phyloP scores from a whole-genome alignment of 2,113 vertebrate species.

The Guaruba guarouba region DNA sequence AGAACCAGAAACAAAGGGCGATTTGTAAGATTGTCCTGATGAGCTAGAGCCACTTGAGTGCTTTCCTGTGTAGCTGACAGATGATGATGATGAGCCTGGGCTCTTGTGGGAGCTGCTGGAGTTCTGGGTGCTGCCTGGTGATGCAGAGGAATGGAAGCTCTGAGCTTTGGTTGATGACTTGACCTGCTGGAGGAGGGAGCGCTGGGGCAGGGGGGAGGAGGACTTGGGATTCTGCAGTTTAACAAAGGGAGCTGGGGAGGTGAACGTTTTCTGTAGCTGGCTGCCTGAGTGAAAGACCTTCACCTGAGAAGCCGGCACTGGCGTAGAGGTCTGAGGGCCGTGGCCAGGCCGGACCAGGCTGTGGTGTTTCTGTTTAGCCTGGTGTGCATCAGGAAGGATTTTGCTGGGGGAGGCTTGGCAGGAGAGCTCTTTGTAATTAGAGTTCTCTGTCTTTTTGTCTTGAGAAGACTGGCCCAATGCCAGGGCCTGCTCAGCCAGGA shows the following conservation, averaged over 20 bases:
- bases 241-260: slow-evolving; percentile 63
- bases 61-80: slow-evolving; percentile 71
- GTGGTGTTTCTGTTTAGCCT: slow-evolving; percentile 75
- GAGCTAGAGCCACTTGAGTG: slow-evolving; percentile 61
- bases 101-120: slow-evolving; percentile 70
- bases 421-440: slow-evolving; percentile 74
- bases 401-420: slow-evolving; percentile 69
- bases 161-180: slow-evolving; percentile 78
- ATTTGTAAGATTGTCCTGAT: slow-evolving; percentile 73
- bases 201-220: slow-evolving; percentile 69
- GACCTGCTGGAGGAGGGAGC: slow-evolving; percentile 73
- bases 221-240: slow-evolving; percentile 75
- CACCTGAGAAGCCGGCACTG: slow-evolving; percentile 38
- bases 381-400: slow-evolving; percentile 61
- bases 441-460: slow-evolving; percentile 77
- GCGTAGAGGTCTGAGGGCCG: not conserved
- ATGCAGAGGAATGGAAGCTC: slow-evolving; percentile 65
- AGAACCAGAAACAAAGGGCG: slow-evolving; percentile 60
- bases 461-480: slow-evolving; percentile 74
- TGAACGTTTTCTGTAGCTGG: slow-evolving; percentile 76
- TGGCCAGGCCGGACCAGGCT: slow-evolving; percentile 63
- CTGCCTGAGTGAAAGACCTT: slow-evolving; percentile 76
- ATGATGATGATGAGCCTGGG: slow-evolving; percentile 36
- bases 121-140: slow-evolving; percentile 36
- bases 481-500: slow-evolving; percentile 80